phyloP scores from a whole-genome alignment of 2,113 vertebrate genomes.

The Brevimyrus niger region DNA sequence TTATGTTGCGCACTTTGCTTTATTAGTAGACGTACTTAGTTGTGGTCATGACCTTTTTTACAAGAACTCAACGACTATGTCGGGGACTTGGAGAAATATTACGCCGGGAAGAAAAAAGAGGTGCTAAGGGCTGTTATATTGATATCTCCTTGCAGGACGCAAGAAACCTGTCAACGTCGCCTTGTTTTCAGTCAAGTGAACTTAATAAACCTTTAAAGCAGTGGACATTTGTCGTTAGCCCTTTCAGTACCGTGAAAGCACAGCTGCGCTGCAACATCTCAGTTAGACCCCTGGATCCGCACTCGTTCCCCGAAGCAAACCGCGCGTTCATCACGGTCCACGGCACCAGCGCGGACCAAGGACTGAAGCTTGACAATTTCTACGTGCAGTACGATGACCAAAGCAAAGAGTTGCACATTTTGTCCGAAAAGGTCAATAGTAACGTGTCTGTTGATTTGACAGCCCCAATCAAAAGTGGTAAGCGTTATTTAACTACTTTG shows the following conservation, averaged over 20 bases:
- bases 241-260: constrained; percentile 65
- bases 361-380: constrained; percentile 42
- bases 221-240: constrained; percentile 68
- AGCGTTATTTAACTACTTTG: constrained; percentile 34
- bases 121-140: not conserved
- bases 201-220: constrained; percentile 41
- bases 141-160: not conserved
- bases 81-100: not conserved
- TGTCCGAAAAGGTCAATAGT: constrained; percentile 47
- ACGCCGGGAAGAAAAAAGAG: not conserved
- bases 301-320: constrained; percentile 61
- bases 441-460: constrained; percentile 63
- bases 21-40: not conserved
- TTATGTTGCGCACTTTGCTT: not conserved
- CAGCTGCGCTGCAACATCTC: constrained; percentile 68
- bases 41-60: constrained; percentile 1
- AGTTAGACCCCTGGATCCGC: constrained; percentile 67
- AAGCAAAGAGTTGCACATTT: constrained; percentile 60
- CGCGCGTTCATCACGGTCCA: constrained; percentile 61
- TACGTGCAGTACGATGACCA: constrained; percentile 65
- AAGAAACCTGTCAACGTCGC: constrained; percentile 33
- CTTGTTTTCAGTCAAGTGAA: constrained; percentile 9
- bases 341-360: constrained; percentile 36
- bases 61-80: not conserved
- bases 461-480: constrained; percentile 76